Evolutionary conservation across 2,113 vertebrate species (phyloP), one percentile per base, ranked within the genome.

Genomic region (Willisornis vidua): DNA sequence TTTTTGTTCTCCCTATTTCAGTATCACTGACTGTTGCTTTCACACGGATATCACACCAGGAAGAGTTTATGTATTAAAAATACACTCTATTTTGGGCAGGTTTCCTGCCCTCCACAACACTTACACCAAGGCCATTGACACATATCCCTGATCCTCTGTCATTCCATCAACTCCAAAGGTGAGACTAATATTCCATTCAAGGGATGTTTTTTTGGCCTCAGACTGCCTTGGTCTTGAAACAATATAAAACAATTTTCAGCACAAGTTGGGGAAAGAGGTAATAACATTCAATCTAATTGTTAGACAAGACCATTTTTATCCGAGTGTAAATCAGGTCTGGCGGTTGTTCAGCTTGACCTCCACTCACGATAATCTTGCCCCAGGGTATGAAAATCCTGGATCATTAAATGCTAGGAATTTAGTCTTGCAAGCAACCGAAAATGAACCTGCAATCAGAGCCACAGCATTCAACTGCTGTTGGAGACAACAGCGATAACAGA

Each of bases 311-410:
- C 76, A 90, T 94, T 96, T 97, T 90, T 92, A 93, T 90, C 85
- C 1, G 0, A 81, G 93, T 81, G 79, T 81, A 96, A 96, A 96
- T 96, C 93, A 96, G 93, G 76, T 87, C 93, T 96, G 92, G 94
- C 20, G 0, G 88, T 87, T 89, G 85, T 94, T 95, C 96, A 95
- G 92, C 90, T 90, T 96, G 95, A 97, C 95, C 94, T 96, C 93
- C 83, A 89, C 90, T 97, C 75, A 87, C 92, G 68, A 89, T 86
- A 94, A 96, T 95, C 85, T 86, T 78, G 96, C 94, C 94, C 92
- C 66, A 95, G 94, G 93, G 94, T 94, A 97, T 68, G 86, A 94
- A 96, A 96, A 96, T 96, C 83, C 94, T 81, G 70, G 39, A 97
- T 95, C 92, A 94, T 97, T 93, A 96, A 93, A 94, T 51, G 76